These are phyloP conservation scores for Iguana delicatissima DNA, from an alignment of 2,797 vertebrate species.

Conservation along the genomic window DNA sequence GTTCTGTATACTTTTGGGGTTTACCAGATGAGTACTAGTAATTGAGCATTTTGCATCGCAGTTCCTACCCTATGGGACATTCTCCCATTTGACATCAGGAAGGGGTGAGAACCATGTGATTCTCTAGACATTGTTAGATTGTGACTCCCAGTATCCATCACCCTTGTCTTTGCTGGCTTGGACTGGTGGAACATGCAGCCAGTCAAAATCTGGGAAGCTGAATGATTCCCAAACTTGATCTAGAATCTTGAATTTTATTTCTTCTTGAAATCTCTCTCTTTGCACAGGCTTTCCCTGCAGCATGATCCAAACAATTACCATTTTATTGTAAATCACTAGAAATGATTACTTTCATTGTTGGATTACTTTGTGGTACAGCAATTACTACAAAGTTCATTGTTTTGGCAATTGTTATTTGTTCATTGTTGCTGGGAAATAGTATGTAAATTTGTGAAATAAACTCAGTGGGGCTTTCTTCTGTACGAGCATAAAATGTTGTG, in stretches of 20 bases:
- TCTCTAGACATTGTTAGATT: too few relatives aligned
- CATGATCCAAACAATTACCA: neutral
- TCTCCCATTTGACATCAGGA: neutral
- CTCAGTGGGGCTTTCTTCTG: neutral
- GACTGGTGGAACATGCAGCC: too few relatives aligned
- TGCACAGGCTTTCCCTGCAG: neutral
- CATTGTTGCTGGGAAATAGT: neutral
- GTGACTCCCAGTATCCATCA: too few relatives aligned
- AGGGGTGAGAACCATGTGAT: too few relatives aligned
- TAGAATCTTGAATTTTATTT: neutral
- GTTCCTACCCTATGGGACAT: neutral
- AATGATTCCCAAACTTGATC: too few relatives aligned
- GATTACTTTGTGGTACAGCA: too few relatives aligned
- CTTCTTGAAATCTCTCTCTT: neutral
- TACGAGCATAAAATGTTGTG: neutral
- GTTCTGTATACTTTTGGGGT: neutral
- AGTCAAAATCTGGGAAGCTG: too few relatives aligned
- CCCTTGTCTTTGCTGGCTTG: too few relatives aligned
- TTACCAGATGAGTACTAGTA: neutral
- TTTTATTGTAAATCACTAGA: neutral
- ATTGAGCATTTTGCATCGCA: neutral
- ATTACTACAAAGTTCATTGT: too few relatives aligned
- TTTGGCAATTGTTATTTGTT: too few relatives aligned
- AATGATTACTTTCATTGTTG: neutral
- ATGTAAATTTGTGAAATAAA: neutral